These are phyloP conservation scores for Dorcus hopei DNA, from an alignment of 2,888 invertebrate genomes.

Conservation along the genomic window DNA sequence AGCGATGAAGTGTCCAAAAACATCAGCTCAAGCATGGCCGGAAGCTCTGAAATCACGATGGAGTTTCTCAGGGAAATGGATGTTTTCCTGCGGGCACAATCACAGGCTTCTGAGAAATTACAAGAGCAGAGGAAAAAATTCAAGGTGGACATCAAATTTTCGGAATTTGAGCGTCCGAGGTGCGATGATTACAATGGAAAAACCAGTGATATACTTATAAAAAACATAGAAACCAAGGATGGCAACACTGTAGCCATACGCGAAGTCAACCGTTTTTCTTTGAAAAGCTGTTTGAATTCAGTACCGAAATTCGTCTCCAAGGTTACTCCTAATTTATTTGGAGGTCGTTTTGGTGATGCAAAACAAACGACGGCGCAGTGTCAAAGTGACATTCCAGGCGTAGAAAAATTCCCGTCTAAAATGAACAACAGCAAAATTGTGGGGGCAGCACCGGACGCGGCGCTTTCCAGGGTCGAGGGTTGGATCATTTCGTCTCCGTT, in stretches of 20 bases:
- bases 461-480: constrained; percentile 32
- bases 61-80: constrained; percentile 16
- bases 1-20: background rate
- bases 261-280: constrained; percentile 17
- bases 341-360: background rate
- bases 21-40: constrained; percentile 8
- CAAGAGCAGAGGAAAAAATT: constrained; percentile 4
- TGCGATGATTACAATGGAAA: background rate
- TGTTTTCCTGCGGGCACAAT: constrained; percentile 3
- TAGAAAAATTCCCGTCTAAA: constrained; percentile 17
- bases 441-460: constrained; percentile 1
- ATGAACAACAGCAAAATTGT: constrained; percentile 22
- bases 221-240: constrained; percentile 8
- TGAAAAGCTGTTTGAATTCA: constrained; percentile 8
- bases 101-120: constrained; percentile 3
- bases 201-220: constrained; percentile 5
- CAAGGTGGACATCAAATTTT: constrained; percentile 4
- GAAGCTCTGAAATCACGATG: constrained; percentile 10
- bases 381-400: constrained; percentile 7
- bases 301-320: constrained; percentile 10
- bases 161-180: constrained; percentile 1
- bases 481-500: constrained; percentile 45
- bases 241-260: constrained; percentile 7
- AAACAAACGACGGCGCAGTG: constrained; percentile 3
- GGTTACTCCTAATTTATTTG: background rate